phyloP scores from a whole-genome alignment of 2,888 invertebrate genomes.

The Macrosiphum euphorbiae region DNA sequence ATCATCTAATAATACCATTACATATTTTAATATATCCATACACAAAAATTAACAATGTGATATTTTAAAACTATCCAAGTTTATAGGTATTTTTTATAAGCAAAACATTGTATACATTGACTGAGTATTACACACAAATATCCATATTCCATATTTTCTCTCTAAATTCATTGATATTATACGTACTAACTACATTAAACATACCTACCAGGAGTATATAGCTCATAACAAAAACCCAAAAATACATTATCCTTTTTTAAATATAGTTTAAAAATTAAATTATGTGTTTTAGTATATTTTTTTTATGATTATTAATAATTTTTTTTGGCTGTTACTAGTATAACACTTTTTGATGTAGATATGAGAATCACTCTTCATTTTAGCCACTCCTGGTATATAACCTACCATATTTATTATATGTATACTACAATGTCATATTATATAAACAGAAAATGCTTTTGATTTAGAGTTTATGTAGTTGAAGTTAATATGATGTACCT shows the following conservation, averaged over 20 bases:
- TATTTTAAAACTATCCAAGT: not conserved
- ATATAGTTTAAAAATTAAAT: not conserved
- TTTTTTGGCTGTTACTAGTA: not conserved
- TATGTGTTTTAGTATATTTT: not conserved
- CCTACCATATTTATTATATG: not conserved
- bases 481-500: constrained; percentile 72
- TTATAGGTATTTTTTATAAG: not conserved
- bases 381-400: not conserved
- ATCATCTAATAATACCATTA: constrained; percentile 77
- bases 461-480: not conserved
- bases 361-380: not conserved
- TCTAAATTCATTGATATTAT: not conserved
- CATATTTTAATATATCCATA: not conserved
- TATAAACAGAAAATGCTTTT: not conserved
- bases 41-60: not conserved
- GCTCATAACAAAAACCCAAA: not conserved
- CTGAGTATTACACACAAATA: not conserved
- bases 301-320: not conserved
- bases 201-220: not conserved
- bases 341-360: not conserved
- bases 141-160: not conserved
- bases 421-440: not conserved
- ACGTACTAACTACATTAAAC: not conserved
- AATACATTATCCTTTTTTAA: not conserved
- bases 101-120: not conserved